Base-by-base conservation (phyloP, 2,888 invertebrate species). In the Helleia helle region DNA sequence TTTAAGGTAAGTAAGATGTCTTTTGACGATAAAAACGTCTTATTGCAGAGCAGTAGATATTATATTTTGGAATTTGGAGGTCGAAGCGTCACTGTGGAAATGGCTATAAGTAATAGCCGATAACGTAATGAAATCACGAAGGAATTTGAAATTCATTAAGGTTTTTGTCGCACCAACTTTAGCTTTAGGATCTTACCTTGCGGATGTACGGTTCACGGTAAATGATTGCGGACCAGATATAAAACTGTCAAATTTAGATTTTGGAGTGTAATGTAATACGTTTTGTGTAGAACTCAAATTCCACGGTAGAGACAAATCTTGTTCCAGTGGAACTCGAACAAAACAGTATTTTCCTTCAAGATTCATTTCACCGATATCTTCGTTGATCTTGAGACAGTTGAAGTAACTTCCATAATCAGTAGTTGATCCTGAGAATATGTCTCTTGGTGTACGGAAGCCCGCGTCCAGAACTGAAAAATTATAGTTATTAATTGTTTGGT, bases 281-380 rank as follows among this genome's bases (percentile, higher is more conserved):
- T 34, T 12, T n/a, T n/a, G n/a, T 4, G 22, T 12, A 8, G 34
- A 34, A 6, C 22, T 9, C 1, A 40, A 7, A 26, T 40, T 31
- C 12, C 47, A 48, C 4, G 54, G 49, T 9, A 51, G 29, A 12
- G 48, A 37, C 9, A 58, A 40, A 0, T 51, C 47, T 41, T 64
- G 65, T 15, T 51, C 40, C 4, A 58, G 37, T 12, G 65, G 62
- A 8, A 62, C 39, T 4, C 31, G 34, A 0, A 68, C 59, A 29
- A 58, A 56, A 39, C 75, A 76, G 42, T 65, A 70, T 54, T 71
- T 71, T 15, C 70, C 71, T 50, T 65, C 51, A 1, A 70, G 52
- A 0, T 42, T 34, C 4, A 46, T 45, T 4, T 50, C 48, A 11
- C 49, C 44, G 1, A 51, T 13, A 6, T 51, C 31, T 25, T 56